These are phyloP conservation scores for Drosophila sechellia DNA, from an alignment of 1,140 invertebrate genomes.

Conservation along the genomic window DNA sequence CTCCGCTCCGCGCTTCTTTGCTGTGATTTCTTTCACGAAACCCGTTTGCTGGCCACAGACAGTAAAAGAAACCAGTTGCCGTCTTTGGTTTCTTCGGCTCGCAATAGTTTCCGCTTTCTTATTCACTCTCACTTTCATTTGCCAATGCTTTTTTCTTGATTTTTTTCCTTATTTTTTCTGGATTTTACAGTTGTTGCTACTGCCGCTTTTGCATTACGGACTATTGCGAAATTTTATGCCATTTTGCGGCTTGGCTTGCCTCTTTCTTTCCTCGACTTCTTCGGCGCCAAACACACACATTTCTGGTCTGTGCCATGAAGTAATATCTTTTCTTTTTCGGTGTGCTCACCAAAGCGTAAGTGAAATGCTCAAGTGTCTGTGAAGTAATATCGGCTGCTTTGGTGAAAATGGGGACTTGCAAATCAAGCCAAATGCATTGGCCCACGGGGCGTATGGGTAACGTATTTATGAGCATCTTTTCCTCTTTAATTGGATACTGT, in stretches of 20 bases:
- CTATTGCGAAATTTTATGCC: slow-evolving; percentile 54
- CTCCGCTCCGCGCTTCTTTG: slow-evolving; percentile 25
- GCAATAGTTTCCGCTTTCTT: slow-evolving; percentile 84
- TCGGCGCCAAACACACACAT: slow-evolving; percentile 56
- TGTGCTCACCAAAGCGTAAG: slow-evolving; percentile 68
- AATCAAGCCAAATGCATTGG: slow-evolving; percentile 58
- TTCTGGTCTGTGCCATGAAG: slow-evolving; percentile 79
- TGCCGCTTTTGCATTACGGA: slow-evolving; percentile 45
- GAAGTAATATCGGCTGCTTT: slow-evolving; percentile 59
- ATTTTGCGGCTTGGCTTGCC: slow-evolving; percentile 45
- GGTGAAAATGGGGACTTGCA: slow-evolving; percentile 70
- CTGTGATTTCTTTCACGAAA: slow-evolving; percentile 71
- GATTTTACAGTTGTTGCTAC: slow-evolving; percentile 47
- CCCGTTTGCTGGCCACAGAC: slow-evolving; percentile 55
- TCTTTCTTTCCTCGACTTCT: slow-evolving; percentile 7
- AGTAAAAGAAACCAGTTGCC: slow-evolving; percentile 64
- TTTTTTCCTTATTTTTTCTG: slow-evolving; percentile 4
- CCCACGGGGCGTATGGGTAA: slow-evolving; percentile 59
- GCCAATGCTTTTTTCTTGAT: slow-evolving; percentile 47
- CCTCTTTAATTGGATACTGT: slow-evolving; percentile 46
- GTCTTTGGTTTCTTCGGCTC: slow-evolving; percentile 67
- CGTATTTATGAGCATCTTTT: slow-evolving; percentile 22
- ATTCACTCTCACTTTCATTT: slow-evolving; percentile 85
- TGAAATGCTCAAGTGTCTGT: slow-evolving; percentile 61
- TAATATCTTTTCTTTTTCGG: slow-evolving; percentile 72